phyloP scores from a whole-genome alignment of 2,797 vertebrate genomes.

The Myotis vivesi region DNA sequence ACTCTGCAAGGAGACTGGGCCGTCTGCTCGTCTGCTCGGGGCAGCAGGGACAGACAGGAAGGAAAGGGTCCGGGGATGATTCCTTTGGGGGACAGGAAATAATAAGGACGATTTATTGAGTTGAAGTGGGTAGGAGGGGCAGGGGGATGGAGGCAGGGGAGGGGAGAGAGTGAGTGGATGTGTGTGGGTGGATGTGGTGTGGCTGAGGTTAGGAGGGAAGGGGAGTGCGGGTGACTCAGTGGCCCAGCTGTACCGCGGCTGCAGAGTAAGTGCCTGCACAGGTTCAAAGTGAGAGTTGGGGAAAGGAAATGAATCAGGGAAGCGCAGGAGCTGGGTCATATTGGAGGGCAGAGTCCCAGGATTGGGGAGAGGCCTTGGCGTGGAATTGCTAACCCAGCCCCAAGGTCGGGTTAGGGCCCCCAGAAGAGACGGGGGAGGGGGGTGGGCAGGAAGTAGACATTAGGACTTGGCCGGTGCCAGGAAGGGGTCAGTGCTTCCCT shows the following conservation, averaged over 20 bases:
- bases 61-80: neutral
- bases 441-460: neutral
- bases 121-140: neutral
- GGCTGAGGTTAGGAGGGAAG: neutral
- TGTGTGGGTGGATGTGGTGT: neutral
- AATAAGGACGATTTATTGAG: neutral
- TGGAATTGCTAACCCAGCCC: constrained; percentile 27
- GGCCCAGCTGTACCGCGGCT: neutral
- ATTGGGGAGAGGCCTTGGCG: neutral
- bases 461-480: neutral
- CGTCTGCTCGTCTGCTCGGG: too few relatives aligned
- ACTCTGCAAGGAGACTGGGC: neutral
- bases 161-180: neutral
- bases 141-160: neutral
- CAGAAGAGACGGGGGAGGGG: neutral
- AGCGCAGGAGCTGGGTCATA: neutral
- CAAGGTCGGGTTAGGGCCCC: neutral
- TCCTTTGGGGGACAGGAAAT: neutral
- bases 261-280: neutral
- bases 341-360: neutral
- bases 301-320: constrained; percentile 69
- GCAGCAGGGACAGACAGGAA: neutral
- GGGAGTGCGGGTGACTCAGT: neutral
- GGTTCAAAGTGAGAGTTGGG: constrained; percentile 59
- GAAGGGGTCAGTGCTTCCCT: neutral